These are phyloP conservation scores for Oligia latruncula DNA, from an alignment of 2,888 invertebrate species.

Conservation along the genomic window DNA sequence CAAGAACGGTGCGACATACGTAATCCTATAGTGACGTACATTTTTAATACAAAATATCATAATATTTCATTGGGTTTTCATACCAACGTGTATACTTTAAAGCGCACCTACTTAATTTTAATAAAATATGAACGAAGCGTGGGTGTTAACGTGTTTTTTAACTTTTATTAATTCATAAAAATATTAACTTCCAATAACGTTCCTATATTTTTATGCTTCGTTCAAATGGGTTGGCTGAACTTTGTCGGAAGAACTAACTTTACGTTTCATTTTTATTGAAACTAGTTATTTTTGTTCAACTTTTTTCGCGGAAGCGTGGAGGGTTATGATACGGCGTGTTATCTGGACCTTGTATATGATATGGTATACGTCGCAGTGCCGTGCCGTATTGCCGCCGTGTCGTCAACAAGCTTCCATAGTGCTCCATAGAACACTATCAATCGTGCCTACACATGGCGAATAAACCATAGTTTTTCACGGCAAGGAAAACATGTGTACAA, in stretches of 20 bases:
- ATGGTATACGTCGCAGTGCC: not conserved
- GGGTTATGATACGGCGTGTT: no score
- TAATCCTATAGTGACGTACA: not conserved
- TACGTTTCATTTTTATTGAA: constrained; percentile 1
- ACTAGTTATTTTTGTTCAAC: not conserved
- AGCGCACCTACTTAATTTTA: constrained; percentile 1
- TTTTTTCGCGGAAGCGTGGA: not conserved
- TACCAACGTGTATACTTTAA: not conserved
- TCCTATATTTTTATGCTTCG: not conserved
- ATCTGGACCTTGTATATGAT: not conserved
- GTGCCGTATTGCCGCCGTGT: not conserved
- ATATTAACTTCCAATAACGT: constrained; percentile 11
- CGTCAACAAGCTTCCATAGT: not conserved
- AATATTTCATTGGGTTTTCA: constrained; percentile 3
- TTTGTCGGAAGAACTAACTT: not conserved
- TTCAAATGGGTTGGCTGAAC: not conserved
- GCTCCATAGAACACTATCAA: no score
- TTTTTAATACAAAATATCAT: not conserved
- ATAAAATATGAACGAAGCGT: constrained; percentile 7
- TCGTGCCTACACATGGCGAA: no score
- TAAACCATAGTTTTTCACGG: no score
- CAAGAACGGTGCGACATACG: not conserved
- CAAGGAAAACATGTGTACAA: no score
- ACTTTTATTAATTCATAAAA: constrained; percentile 34
- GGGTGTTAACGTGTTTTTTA: constrained; percentile 7